Percentiles rank a stretch among this genome's conserved stretches.
These are phyloP conservation scores for sheep (Ovis aries) DNA, from an alignment of 2,113 vertebrate species.

Conservation along the genomic window ARS-UI_Ramb_v3.0 NC_056072.1:7824501-7825000, in stretches of 20 bases:
- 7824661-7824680: not conserved
- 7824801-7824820: not conserved
- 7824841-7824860: conserved; percentile 20
- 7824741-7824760: not conserved
- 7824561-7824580: not conserved
- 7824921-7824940: conserved; percentile 28
- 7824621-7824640: not conserved
- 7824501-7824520: conserved; percentile 20
- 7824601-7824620: not conserved
- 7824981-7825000: not conserved
- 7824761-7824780: not conserved
- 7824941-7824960: not conserved
- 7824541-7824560: not conserved
- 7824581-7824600: not conserved
- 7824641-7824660: conserved; percentile 24
- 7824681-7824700: not conserved
- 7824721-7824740: conserved; percentile 15
- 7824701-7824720: not conserved
- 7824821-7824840: not conserved
- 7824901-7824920: not conserved
- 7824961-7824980: conserved; percentile 39
- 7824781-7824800: conserved; percentile 7
- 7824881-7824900: not conserved
- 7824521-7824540: not conserved
- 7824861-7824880: conserved; percentile 11